Evolutionary conservation across 92 coral and sea anemone species (phyloP).

Genomic region (Palythoa heliodiscus): DNA sequence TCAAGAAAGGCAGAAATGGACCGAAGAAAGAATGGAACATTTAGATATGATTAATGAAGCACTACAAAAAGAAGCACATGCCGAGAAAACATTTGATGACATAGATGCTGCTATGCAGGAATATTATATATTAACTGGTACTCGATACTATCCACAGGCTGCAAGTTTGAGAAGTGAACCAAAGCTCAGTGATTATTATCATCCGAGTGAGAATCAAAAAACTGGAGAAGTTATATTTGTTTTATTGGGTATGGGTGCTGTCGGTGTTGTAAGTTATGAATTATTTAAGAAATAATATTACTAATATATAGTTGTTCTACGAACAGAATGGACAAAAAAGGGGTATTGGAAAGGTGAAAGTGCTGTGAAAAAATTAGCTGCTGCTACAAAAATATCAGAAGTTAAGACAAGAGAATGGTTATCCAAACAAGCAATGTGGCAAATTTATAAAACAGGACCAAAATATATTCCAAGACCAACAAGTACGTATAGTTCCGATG

Average conservation of each 20-base stretch:
- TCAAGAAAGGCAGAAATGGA: slow-evolving; percentile 26
- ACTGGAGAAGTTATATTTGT: not conserved
- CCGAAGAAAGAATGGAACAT: slow-evolving; percentile 32
- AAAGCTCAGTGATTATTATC: slow-evolving; percentile 28
- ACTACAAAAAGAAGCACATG: slow-evolving; percentile 18
- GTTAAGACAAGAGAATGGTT: slow-evolving; percentile 20
- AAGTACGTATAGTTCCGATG: not conserved
- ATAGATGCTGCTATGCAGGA: slow-evolving; percentile 30
- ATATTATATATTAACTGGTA: slow-evolving; percentile 19
- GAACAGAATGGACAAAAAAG: not conserved
- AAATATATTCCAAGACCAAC: slow-evolving; percentile 31
- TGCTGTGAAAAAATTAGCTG: slow-evolving; percentile 32
- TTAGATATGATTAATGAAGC: slow-evolving; percentile 27
- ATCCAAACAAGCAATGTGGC: slow-evolving; percentile 42
- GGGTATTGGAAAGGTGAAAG: slow-evolving; percentile 40
- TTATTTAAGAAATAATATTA: slow-evolving; percentile 18
- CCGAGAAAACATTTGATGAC: slow-evolving; percentile 22
- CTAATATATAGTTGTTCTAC: not conserved
- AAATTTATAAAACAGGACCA: slow-evolving; percentile 36
- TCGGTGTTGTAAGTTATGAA: slow-evolving; percentile 18
- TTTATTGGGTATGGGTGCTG: slow-evolving; percentile 10
- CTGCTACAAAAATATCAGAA: slow-evolving; percentile 4
- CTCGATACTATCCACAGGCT: not conserved
- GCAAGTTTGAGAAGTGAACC: slow-evolving; percentile 30
- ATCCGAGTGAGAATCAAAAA: slow-evolving; percentile 21